Percentiles rank a stretch among this genome's conserved stretches.
These are phyloP conservation scores for Asarcornis scutulata DNA, from an alignment of 2,113 vertebrate species.

Conservation along the genomic window DNA sequence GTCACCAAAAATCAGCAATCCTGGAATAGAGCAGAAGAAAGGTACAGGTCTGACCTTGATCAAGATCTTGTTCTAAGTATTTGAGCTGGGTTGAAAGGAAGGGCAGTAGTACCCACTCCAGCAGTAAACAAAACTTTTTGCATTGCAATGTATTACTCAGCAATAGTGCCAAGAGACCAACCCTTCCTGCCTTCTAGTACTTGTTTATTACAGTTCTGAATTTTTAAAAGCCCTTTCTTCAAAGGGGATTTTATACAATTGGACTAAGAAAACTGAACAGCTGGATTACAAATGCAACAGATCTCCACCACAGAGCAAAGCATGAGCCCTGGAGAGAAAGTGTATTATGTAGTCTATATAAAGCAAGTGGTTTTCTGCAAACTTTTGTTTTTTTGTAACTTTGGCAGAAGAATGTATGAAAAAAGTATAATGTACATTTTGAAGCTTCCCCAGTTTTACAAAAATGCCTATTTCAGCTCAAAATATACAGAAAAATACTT, in stretches of 20 bases:
- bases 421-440: not conserved
- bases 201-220: not conserved
- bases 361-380: conserved; percentile 40
- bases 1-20: not conserved
- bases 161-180: not conserved
- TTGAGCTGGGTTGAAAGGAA: not conserved
- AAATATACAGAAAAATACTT: not conserved
- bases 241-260: not conserved
- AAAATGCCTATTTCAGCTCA: conserved; percentile 18
- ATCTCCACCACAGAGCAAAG: not conserved
- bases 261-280: not conserved
- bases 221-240: not conserved
- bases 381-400: conserved; percentile 30
- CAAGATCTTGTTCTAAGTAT: not conserved
- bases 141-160: not conserved
- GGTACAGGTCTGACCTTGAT: not conserved
- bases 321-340: not conserved
- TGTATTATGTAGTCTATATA: conserved; percentile 18
- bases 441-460: conserved; percentile 17
- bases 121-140: not conserved
- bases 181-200: not conserved
- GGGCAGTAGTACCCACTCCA: not conserved
- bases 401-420: conserved; percentile 7
- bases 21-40: not conserved
- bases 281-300: conserved; percentile 23